phyloP scores from a whole-genome alignment of 2,113 vertebrate species.

The Boleophthalmus pectinirostris region DNA sequence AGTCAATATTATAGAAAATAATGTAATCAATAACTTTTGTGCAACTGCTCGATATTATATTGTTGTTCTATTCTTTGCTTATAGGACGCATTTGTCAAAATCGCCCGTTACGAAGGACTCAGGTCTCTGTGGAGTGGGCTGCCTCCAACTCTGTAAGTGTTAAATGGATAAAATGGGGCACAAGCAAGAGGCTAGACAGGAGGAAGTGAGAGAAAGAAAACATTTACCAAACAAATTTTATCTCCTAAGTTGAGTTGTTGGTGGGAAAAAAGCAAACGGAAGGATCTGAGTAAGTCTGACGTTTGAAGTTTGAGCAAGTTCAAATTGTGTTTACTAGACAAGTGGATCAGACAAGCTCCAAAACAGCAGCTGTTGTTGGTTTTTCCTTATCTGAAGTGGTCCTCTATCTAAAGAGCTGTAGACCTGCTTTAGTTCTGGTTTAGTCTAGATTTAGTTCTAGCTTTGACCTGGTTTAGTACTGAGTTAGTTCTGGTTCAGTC shows the following conservation, averaged over 20 bases:
- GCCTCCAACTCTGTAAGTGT: conserved; percentile 96
- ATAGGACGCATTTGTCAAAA: conserved; percentile 97
- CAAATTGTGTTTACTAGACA: no score
- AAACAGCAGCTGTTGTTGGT: no score
- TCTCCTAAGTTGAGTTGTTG: no score
- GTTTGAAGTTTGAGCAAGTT: no score
- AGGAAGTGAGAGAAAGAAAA: not conserved
- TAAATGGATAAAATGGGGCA: not conserved
- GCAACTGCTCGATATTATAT: not conserved
- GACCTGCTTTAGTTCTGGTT: no score
- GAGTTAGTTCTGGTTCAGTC: no score
- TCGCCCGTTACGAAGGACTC: conserved; percentile 87
- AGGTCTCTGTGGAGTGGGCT: conserved; percentile 93
- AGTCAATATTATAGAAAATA: conserved; percentile 26
- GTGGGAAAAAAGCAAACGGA: not conserved
- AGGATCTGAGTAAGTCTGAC: no score
- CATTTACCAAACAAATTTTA: not conserved
- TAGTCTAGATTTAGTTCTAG: no score
- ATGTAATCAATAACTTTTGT: not conserved
- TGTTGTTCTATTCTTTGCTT: not conserved
- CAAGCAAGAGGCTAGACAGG: not conserved
- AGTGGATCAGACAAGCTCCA: no score
- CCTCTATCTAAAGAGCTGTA: no score
- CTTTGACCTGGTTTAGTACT: no score
- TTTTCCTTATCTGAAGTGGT: no score